phyloP scores from a whole-genome alignment of 2,797 vertebrate genomes.

The Melanotaenia boesemani region DNA sequence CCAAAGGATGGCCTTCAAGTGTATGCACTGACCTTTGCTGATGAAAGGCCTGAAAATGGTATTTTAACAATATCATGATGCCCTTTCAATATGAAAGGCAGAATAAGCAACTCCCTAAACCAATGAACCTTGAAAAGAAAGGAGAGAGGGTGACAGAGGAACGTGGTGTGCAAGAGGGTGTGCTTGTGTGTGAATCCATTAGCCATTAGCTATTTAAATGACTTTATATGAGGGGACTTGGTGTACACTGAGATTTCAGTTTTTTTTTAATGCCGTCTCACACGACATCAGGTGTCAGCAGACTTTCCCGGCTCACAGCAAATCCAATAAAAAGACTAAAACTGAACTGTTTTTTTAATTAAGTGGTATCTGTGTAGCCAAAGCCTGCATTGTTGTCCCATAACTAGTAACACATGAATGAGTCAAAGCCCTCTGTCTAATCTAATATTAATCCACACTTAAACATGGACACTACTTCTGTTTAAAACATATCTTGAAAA shows the following conservation, averaged over 20 bases:
- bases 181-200: slow-evolving; percentile 29
- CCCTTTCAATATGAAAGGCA: slow-evolving; percentile 84
- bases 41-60: slow-evolving; percentile 84
- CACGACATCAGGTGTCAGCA: background rate
- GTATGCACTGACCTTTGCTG: slow-evolving; percentile 85
- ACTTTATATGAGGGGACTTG: background rate
- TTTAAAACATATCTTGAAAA: background rate
- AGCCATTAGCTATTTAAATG: slow-evolving; percentile 44
- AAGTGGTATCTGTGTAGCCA: background rate
- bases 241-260: background rate
- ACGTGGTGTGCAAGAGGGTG: slow-evolving; percentile 17
- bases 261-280: background rate
- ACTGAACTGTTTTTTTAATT: background rate
- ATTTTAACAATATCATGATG: slow-evolving; percentile 87
- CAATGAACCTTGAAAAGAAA: slow-evolving; percentile 68
- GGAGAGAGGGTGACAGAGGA: slow-evolving; percentile 36
- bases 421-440: background rate
- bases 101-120: slow-evolving; percentile 71
- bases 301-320: background rate
- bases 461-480: background rate
- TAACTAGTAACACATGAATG: background rate
- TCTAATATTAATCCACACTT: background rate
- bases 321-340: background rate
- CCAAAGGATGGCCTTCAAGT: slow-evolving; percentile 80
- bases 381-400: background rate